Evolutionary conservation across 2,888 invertebrate genomes (phyloP), one percentile per base, ranked within the genome.

Genomic region (Atethmia centrago): DNA sequence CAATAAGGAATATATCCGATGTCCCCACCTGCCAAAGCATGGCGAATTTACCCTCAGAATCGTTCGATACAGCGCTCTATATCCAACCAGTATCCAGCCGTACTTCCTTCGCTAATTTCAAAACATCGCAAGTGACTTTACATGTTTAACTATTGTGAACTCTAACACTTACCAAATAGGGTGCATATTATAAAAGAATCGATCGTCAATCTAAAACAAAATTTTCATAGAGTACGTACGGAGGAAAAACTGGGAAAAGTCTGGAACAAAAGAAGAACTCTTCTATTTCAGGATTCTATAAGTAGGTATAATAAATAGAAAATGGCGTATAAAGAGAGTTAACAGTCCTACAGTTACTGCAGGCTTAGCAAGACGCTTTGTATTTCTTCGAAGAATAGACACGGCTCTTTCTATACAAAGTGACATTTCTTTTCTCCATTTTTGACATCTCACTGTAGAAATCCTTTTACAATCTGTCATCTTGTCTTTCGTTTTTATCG

Each of bases 61-160:
- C 70, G 82, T 65, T 82, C 77, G 77, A 79, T 79, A 82, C 49
- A 69, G n/a, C 51, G 36, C 51, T 69, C 82, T 70, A 77, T 56
- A 51, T 36, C 28, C 25, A 70, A 69, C 64, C 49, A 28, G 49
- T 31, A 62, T 58, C 66, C 62, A 74, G 58, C 14, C 28, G 21
- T 58, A 59, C 62, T 63, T 40, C 14, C 25, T 58, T 14, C 16
- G 21, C 28, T 31, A 16, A 55, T 42, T 65, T 10, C 8, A 51
- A 56, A 78, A 74, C 28, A 45, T 59, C 1, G 3, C 7, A 58
- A 0, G 14, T 21, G 14, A 10, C 40, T 14, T 51, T 16, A 53
- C 3, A 10, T n/a, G 21, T 25, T 56, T 10, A 14, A 21, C n/a
- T 1, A 66, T 31, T 62, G 9, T 14, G 21, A 61, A 21, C 81